Evolutionary conservation across 2,113 vertebrate genomes (phyloP).

Genomic region (Desmodus rotundus): DNA sequence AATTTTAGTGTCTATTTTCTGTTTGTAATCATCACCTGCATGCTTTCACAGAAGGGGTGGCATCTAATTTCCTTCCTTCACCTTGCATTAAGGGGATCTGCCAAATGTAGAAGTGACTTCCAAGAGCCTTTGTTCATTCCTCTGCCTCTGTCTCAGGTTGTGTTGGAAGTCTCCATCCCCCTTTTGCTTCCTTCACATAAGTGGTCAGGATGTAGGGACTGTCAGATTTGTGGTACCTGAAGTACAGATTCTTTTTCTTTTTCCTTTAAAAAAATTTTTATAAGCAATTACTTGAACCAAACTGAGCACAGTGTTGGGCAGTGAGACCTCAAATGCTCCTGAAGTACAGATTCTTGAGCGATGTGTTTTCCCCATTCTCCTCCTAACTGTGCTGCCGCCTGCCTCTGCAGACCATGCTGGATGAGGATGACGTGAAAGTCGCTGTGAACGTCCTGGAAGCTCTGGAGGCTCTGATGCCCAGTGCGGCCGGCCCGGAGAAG

Average conservation of each 20-base stretch:
- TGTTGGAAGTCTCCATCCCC: background rate
- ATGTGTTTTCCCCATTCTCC: background rate
- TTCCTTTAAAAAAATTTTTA: background rate
- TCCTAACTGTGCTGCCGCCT: background rate
- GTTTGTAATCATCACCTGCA: background rate
- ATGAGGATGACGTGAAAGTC: conserved; percentile 97
- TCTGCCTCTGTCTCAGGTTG: background rate
- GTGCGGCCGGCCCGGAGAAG: conserved; percentile 77
- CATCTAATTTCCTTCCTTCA: background rate
- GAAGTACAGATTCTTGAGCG: background rate
- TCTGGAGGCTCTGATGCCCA: conserved; percentile 96
- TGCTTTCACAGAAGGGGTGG: background rate
- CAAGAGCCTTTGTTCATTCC: background rate
- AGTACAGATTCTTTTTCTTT: background rate
- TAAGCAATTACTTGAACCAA: background rate
- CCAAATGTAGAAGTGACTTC: background rate
- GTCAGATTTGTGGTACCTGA: background rate
- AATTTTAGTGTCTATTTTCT: background rate
- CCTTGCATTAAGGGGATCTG: background rate
- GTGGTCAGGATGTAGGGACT: background rate
- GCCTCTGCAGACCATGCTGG: conserved; percentile 84
- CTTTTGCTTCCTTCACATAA: background rate
- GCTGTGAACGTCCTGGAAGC: conserved; percentile 95
- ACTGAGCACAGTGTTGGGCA: background rate
- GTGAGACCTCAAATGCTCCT: background rate